Conservation (phyloP, 2,888 invertebrate genomes). For the Romanomermis culicivorax region DNA sequence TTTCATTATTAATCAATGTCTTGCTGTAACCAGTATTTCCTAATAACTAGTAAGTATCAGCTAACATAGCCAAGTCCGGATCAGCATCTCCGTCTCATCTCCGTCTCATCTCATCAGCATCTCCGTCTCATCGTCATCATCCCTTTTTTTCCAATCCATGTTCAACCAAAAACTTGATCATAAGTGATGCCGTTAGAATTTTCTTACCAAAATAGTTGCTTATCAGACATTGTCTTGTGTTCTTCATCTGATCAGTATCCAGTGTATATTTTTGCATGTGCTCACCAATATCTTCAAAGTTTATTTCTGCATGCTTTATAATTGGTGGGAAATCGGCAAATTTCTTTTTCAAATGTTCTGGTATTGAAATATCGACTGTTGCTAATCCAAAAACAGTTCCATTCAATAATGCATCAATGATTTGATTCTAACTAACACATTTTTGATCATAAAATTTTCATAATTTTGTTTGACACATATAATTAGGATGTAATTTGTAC, state of each 20-base stretch:
- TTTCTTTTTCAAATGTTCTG: not conserved
- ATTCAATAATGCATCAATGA: not conserved
- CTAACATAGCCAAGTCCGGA: not conserved
- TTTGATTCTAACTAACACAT: not conserved
- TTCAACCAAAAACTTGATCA: not conserved
- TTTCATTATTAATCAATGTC: no score
- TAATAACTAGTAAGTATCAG: no score
- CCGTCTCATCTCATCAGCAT: not conserved
- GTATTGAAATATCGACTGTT: not conserved
- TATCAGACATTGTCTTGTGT: not conserved
- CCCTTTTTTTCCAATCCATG: not conserved
- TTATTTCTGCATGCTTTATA: not conserved
- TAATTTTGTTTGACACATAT: not conserved
- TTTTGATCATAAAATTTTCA: no score
- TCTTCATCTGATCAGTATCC: not conserved
- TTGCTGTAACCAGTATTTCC: no score
- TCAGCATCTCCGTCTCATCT: not conserved
- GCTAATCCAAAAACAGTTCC: not conserved
- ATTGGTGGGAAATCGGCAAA: not conserved
- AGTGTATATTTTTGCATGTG: not conserved
- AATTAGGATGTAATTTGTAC: not conserved
- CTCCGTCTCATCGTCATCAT: not conserved
- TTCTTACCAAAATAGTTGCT: not conserved
- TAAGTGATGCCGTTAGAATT: not conserved
- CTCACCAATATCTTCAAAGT: not conserved